phyloP scores from a whole-genome alignment of 2,113 vertebrate genomes.

The Muscicapa adusta region DNA sequence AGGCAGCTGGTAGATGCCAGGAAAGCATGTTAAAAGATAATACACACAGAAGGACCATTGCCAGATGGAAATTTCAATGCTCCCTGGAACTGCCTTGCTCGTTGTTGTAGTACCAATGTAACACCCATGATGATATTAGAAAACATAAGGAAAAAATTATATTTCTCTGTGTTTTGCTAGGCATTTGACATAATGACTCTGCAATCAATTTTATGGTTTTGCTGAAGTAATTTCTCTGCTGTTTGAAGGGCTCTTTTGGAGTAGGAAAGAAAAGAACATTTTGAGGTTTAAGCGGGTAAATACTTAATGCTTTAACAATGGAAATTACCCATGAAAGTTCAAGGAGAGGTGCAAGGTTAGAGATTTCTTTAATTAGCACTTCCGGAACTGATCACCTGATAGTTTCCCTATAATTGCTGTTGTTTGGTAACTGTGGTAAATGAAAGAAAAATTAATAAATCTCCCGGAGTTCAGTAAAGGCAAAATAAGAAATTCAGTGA shows the following conservation, averaged over 20 bases:
- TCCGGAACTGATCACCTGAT: not conserved
- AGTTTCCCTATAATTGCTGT: not conserved
- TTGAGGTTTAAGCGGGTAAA: not conserved
- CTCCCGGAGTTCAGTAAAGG: not conserved
- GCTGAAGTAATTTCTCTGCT: not conserved
- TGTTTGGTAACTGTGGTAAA: not conserved
- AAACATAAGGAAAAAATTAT: not conserved
- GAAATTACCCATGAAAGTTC: not conserved
- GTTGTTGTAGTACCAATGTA: fast-evolving
- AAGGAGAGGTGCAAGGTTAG: not conserved
- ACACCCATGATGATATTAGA: not conserved
- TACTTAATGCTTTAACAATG: not conserved
- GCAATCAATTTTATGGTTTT: not conserved
- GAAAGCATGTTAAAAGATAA: not conserved
- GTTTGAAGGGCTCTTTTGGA: not conserved
- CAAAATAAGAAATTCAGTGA: not conserved
- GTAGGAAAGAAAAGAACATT: not conserved
- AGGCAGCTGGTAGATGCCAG: not conserved
- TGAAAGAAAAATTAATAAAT: not conserved
- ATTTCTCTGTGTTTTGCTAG: not conserved
- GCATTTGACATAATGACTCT: not conserved
- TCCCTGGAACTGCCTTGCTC: not conserved
- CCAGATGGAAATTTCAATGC: slow-evolving; percentile 1
- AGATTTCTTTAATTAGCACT: not conserved
- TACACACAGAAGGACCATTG: slow-evolving; percentile 3